Evolutionary conservation across 2,797 vertebrate genomes (phyloP).

Genomic region (Sarcoramphus papa): DNA sequence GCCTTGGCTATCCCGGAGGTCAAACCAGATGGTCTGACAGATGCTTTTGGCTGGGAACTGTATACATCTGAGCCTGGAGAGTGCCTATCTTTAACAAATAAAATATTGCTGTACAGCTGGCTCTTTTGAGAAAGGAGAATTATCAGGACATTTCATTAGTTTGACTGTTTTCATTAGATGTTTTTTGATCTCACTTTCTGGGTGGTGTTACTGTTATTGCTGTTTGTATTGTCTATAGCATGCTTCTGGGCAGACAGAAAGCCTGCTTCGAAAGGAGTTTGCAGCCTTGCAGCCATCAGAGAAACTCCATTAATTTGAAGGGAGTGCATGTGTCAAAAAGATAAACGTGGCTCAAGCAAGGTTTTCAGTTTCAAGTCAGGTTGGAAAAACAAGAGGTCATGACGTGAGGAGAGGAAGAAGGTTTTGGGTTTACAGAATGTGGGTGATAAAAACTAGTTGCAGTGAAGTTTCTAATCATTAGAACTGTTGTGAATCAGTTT

Average conservation of each 20-base stretch:
- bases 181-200: neutral
- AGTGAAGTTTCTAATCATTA: neutral
- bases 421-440: neutral
- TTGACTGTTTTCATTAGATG: neutral
- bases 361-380: neutral
- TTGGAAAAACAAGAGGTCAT: neutral
- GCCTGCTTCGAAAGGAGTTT: neutral
- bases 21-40: constrained; percentile 17
- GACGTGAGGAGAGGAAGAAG: neutral
- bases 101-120: neutral
- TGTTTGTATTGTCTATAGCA: neutral
- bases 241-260: neutral
- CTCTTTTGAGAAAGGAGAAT: neutral
- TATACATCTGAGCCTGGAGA: neutral
- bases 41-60: constrained; percentile 1
- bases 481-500: neutral
- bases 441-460: neutral
- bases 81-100: neutral
- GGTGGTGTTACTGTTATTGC: neutral
- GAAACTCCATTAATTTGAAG: neutral
- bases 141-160: neutral
- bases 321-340: neutral
- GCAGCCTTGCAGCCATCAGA: neutral
- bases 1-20: neutral
- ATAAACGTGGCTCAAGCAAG: neutral